These are phyloP conservation scores for Glossophaga mutica DNA, from an alignment of 2,797 vertebrate genomes.

Conservation along the genomic window DNA sequence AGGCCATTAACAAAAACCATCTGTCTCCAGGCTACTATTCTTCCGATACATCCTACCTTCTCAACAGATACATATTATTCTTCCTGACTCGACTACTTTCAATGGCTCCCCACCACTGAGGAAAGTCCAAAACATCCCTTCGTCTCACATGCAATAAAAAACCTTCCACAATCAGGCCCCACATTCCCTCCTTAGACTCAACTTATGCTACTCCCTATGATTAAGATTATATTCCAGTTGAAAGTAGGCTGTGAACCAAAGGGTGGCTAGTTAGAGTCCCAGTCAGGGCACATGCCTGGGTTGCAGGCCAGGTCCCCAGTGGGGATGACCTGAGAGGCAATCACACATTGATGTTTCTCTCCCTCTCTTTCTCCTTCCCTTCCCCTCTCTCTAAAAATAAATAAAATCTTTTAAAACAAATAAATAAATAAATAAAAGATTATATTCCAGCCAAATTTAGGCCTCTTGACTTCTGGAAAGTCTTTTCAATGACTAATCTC, in stretches of 20 bases:
- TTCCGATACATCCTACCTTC: not conserved
- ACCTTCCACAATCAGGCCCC: not conserved
- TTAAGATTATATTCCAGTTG: not conserved
- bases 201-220: not conserved
- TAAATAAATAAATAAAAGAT: not conserved
- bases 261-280: too few relatives aligned
- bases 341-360: too few relatives aligned
- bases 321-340: too few relatives aligned
- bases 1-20: slow-evolving; percentile 24
- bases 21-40: not conserved
- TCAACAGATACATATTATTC: not conserved
- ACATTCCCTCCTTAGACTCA: too few relatives aligned
- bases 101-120: not conserved
- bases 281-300: too few relatives aligned
- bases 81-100: not conserved
- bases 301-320: too few relatives aligned
- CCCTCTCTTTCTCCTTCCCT: too few relatives aligned
- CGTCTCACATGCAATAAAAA: not conserved
- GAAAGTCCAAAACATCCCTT: not conserved
- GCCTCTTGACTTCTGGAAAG: not conserved
- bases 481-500: not conserved
- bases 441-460: not conserved
- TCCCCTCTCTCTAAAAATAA: too few relatives aligned
- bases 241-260: too few relatives aligned
- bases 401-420: too few relatives aligned